Evolutionary conservation across 2,797 vertebrate genomes (phyloP).

Genomic region (Tangara arthus): DNA sequence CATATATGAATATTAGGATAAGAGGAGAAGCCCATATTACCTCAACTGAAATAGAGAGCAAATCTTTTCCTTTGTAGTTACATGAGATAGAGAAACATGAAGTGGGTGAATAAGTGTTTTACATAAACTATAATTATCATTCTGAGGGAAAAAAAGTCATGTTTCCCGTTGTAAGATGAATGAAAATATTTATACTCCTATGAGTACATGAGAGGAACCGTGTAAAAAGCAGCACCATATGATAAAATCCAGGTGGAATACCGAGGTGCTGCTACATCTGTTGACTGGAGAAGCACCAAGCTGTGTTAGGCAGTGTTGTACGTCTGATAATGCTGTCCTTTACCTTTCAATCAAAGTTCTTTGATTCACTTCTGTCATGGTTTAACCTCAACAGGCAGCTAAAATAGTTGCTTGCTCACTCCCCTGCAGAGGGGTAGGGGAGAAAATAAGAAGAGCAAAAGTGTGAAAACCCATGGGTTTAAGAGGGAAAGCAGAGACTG

Average conservation of each 20-base stretch:
- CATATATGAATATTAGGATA: neutral
- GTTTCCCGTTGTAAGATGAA: neutral
- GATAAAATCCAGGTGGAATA: neutral
- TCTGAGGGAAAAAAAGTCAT: neutral
- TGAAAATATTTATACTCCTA: neutral
- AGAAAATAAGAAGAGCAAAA: neutral
- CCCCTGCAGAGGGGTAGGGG: no score
- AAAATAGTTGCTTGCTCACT: neutral
- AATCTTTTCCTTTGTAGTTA: neutral
- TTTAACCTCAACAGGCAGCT: neutral
- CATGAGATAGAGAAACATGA: neutral
- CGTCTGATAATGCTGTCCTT: neutral
- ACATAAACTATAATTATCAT: neutral
- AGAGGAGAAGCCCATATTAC: neutral
- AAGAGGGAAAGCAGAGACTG: neutral
- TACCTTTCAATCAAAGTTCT: neutral
- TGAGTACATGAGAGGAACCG: neutral
- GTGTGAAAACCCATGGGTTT: accelerated
- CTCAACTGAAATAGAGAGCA: neutral
- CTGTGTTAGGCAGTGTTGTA: neutral
- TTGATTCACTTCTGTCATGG: neutral
- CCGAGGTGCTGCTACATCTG: neutral
- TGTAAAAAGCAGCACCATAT: neutral
- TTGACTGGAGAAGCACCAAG: neutral
- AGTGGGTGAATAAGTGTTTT: neutral